Conservation (phyloP, 1,140 invertebrate species). For the Brachionus plicatilis region DNA sequence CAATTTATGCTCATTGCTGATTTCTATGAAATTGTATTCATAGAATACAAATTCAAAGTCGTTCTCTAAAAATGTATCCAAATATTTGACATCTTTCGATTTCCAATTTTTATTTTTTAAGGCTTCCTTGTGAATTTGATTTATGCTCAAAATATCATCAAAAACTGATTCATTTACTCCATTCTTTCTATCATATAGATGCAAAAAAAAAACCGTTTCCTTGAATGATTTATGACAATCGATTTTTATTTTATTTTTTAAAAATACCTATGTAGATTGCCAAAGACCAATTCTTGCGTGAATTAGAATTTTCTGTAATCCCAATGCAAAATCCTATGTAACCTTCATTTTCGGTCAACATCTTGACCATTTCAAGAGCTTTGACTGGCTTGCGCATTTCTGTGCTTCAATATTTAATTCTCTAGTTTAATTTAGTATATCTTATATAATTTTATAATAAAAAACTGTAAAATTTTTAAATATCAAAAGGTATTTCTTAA, state of each 20-base stretch:
- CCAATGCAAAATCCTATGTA: not conserved
- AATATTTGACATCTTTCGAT: not conserved
- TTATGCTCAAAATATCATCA: not conserved
- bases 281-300: not conserved
- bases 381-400: not conserved
- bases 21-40: not conserved
- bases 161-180: constrained; percentile 5
- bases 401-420: not conserved
- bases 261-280: not conserved
- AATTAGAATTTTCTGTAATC: not conserved
- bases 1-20: not conserved
- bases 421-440: too few species aligned
- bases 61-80: not conserved
- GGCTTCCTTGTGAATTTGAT: not conserved
- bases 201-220: not conserved
- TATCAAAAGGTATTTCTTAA: too few species aligned
- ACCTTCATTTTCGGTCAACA: not conserved
- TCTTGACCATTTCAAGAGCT: not conserved
- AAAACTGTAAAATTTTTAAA: too few species aligned
- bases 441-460: too few species aligned
- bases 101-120: not conserved
- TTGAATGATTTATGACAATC: not conserved
- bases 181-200: not conserved
- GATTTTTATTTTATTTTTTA: not conserved
- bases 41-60: not conserved